These are phyloP conservation scores for Chlamydotis undulata DNA, from an alignment of 2,113 vertebrate genomes.

Conservation along the genomic window DNA sequence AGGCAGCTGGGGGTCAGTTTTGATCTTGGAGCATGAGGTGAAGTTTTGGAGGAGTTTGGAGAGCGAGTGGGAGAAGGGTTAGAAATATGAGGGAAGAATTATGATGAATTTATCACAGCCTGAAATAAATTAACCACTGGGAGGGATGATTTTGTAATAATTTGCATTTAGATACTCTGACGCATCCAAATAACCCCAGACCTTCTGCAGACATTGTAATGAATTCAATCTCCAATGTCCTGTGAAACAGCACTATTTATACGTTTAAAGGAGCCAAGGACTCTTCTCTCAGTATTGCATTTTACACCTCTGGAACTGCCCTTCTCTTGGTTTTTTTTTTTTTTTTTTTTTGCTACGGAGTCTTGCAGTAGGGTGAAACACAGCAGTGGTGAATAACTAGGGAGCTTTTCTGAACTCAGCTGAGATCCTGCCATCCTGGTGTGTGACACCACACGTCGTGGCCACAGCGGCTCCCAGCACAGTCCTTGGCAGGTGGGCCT, in stretches of 20 bases:
- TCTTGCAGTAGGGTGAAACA: not conserved
- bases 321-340: not conserved
- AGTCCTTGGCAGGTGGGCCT: not conserved
- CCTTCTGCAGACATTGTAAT: slow-evolving; percentile 24
- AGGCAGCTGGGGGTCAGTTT: not conserved
- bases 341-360: not conserved
- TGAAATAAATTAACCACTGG: slow-evolving; percentile 41
- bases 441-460: accelerated
- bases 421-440: accelerated
- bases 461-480: accelerated
- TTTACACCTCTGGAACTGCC: not conserved
- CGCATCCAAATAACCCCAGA: slow-evolving; percentile 44
- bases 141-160: slow-evolving; percentile 46
- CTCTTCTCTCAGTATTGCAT: not conserved
- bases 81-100: not conserved
- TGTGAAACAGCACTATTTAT: slow-evolving; percentile 6
- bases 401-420: not conserved
- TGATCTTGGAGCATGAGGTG: not conserved
- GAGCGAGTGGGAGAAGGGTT: not conserved
- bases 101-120: not conserved
- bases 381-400: not conserved
- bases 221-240: not conserved
- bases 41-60: not conserved
- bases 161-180: slow-evolving; percentile 56
- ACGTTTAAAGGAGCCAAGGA: not conserved